These are phyloP conservation scores for Rhynchonema sp. DNA, from an alignment of 2,888 invertebrate species.

Conservation along the genomic window DNA sequence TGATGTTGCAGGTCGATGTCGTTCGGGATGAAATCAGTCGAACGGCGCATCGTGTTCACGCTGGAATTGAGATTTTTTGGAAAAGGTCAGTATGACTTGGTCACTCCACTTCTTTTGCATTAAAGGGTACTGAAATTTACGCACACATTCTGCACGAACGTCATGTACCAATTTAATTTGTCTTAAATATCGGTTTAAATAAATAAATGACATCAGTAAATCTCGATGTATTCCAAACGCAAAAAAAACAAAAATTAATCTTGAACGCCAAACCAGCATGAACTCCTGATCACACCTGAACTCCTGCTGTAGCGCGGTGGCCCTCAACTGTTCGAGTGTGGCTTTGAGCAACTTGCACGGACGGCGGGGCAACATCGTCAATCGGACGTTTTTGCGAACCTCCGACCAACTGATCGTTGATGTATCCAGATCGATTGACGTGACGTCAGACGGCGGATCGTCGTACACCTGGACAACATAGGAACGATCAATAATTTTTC, in stretches of 20 bases:
- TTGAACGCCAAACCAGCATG: not conserved
- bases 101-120: too few species aligned
- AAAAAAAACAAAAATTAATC: not conserved
- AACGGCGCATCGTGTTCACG: slow-evolving; percentile 15
- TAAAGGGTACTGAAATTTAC: too few species aligned
- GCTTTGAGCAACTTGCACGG: slow-evolving; percentile 59
- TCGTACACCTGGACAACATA: slow-evolving; percentile 76
- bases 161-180: too few species aligned
- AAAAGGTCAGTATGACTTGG: too few species aligned
- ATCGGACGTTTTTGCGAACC: slow-evolving; percentile 13
- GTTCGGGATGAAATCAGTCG: slow-evolving; percentile 39
- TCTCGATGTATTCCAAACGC: not conserved
- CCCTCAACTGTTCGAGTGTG: slow-evolving; percentile 48
- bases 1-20: slow-evolving; percentile 16
- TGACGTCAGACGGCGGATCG: slow-evolving; percentile 85
- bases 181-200: too few species aligned
- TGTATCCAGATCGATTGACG: slow-evolving; percentile 92
- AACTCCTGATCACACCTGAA: too few species aligned
- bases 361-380: slow-evolving; percentile 35
- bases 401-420: slow-evolving; percentile 57
- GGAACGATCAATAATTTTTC: slow-evolving; percentile 43
- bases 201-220: too few species aligned
- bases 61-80: not conserved
- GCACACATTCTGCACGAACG: too few species aligned
- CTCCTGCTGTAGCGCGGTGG: not conserved